Base-by-base conservation (phyloP, 1,140 invertebrate species). In the Papilio machaon region DNA sequence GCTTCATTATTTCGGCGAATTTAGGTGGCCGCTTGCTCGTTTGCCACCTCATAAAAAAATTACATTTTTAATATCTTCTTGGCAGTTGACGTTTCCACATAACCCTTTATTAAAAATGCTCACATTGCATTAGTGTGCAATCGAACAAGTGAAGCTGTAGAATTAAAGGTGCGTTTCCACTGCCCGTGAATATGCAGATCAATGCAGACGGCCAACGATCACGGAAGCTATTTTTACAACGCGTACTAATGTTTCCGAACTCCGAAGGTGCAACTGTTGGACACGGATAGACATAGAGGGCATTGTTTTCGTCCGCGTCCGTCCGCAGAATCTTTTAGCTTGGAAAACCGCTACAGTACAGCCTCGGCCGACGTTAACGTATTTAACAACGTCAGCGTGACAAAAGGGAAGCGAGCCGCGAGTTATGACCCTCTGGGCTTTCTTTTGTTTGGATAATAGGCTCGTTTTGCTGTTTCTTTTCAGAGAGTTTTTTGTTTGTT, bases 371-470 rank as follows among this genome's bases (percentile, higher is more conserved):
- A 64, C 77, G 13, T 58, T 79, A 70, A 74, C 76, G 86, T 86
- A 91, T 92, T 91, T 87, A 86, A 83, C 87, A 82, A 82, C 82
- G 89, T 89, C 88, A 90, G 83, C 60, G 80, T 86, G 85, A 90
- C 88, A 91, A 92, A 91, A 79, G 86, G 88, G 85, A 86, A 87
- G 86, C 87, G 86, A 82, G 84, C 88, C 84, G 82, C 84, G 86
- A 89, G 86, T 91, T 91, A 91, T 90, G 88, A 89, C 90, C 87
- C 90, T 86, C 87, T 84, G 85, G 89, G 86, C 84, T 83, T 85
- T 83, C 89, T 89, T 89, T 92, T 92, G 91, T 92, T 90, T 90
- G 89, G 83, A 81, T 87, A 87, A 87, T 89, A 86, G 79, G 81
- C 70, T 82, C 82, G 74, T 83, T 30, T 82, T 84, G 82, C 86